These are phyloP conservation scores for Fissipunctia ypsillon DNA, from an alignment of 2,888 invertebrate species.

Conservation along the genomic window DNA sequence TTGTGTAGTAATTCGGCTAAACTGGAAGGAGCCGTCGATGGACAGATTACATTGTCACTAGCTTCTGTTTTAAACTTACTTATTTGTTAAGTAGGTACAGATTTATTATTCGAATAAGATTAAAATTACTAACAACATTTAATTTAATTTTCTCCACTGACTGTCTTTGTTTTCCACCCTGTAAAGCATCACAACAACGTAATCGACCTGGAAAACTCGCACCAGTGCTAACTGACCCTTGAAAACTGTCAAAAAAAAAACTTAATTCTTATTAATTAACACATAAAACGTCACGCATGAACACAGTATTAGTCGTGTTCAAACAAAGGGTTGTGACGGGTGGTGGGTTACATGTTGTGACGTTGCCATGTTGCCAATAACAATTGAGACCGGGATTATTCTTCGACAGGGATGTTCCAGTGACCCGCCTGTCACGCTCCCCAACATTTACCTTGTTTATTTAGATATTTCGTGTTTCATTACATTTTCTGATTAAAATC, in stretches of 20 bases:
- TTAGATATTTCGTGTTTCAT: slow-evolving; percentile 66
- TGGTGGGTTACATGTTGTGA: slow-evolving; percentile 59
- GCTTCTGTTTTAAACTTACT: not conserved
- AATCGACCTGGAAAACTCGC: not conserved
- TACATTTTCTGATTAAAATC: slow-evolving; percentile 67
- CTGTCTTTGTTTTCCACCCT: not conserved
- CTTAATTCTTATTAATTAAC: slow-evolving; percentile 20
- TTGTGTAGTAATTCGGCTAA: too few species aligned
- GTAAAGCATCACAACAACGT: not conserved
- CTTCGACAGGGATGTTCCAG: slow-evolving; percentile 66
- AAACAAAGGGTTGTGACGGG: slow-evolving; percentile 58
- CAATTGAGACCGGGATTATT: slow-evolving; percentile 75
- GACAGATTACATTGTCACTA: not conserved
- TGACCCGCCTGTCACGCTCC: slow-evolving; percentile 68
- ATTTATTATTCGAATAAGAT: not conserved
- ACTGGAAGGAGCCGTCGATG: slow-evolving; percentile 7
- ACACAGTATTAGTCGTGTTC: slow-evolving; percentile 56
- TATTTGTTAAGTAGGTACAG: not conserved
- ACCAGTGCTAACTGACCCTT: not conserved
- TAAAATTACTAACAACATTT: not conserved
- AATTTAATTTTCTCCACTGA: not conserved
- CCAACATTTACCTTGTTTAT: slow-evolving; percentile 59
- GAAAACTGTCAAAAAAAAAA: not conserved
- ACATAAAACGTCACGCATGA: slow-evolving; percentile 38
- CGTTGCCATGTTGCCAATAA: slow-evolving; percentile 66